phyloP scores from a whole-genome alignment of 2,797 vertebrate genomes.

The Acanthurus leucopareius region DNA sequence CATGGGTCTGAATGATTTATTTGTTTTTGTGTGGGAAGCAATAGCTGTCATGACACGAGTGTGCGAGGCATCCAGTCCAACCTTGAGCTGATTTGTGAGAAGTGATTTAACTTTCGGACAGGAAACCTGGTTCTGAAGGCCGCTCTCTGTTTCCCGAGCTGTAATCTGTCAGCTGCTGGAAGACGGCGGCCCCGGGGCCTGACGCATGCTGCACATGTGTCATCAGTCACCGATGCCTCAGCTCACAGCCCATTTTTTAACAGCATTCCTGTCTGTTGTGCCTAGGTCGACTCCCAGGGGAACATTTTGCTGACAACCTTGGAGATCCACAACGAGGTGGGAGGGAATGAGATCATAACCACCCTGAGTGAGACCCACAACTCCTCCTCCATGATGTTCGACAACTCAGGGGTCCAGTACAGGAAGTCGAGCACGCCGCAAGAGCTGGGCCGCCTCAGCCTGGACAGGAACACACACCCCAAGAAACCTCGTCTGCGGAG shows the following conservation, averaged over 20 bases:
- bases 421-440: conserved; percentile 90
- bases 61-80: conserved; percentile 39
- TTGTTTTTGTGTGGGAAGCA: conserved; percentile 51
- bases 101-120: conserved; percentile 66
- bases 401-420: conserved; percentile 95
- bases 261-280: conserved; percentile 47
- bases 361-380: conserved; percentile 90
- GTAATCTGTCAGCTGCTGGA: conserved; percentile 55
- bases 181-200: conserved; percentile 20
- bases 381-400: conserved; percentile 93
- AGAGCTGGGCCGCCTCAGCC: conserved; percentile 85
- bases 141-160: conserved; percentile 44
- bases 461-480: conserved; percentile 87
- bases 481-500: conserved; percentile 93
- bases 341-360: conserved; percentile 91
- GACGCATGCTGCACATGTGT: conserved; percentile 43
- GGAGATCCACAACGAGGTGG: conserved; percentile 98
- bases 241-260: conserved; percentile 51
- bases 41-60: conserved; percentile 46
- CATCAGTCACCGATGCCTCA: conserved; percentile 55
- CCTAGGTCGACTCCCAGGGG: conserved; percentile 95
- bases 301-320: conserved; percentile 96
- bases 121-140: conserved; percentile 62
- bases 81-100: conserved; percentile 76
- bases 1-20: conserved; percentile 58